Base-by-base conservation (phyloP, 2,113 vertebrate genomes). In the Pachyramphus minor region DNA sequence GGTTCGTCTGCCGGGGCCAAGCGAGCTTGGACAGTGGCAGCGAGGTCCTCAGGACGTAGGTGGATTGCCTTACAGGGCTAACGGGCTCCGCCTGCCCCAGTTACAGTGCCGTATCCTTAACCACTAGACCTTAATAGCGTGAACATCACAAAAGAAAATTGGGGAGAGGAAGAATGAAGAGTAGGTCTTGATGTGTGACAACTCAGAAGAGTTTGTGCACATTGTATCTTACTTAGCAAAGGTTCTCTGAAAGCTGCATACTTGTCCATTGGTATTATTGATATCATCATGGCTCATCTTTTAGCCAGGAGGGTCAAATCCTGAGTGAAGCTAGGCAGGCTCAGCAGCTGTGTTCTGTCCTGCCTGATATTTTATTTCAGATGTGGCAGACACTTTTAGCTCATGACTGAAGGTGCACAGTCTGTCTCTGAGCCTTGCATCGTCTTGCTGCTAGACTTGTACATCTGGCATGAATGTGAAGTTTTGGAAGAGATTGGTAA, bases 401-500 rank as follows among this genome's bases (percentile, higher is more conserved):
- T 90, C 1, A 0, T 72, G 35, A 24, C 14, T 52, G 63, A 56
- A 76, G 17, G 44, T 68, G 5, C 11, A 25, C 27, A 50, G 18
- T 14, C 23, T 37, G 8, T 47, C 41, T 87, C 11, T 41, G 37
- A 4, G 11, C 17, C n/a, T 80, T 83, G 24, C 6, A 6, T 28
- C 2, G 47, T 42, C 23, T 24, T 66, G 15, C 10, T 45, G 11
- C 45, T 47, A 23, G 49, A 37, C 20, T 83, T 35, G 2, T 9
- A 9, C 12, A 41, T 74, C 3, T 27, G 33, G 21, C 5, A 10
- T 0, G 0, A 49, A 35, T 2, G 0, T 39, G 6, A 39, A 56
- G 9, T 77, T 83, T 62, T 69, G 49, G 24, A 39, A 67, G 27
- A 19, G 27, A 9, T 6, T 49, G 13, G 5, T 52, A 59, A 35